Evolutionary conservation across 2,113 vertebrate genomes (phyloP).

Genomic region (Neofelis nebulosa): DNA sequence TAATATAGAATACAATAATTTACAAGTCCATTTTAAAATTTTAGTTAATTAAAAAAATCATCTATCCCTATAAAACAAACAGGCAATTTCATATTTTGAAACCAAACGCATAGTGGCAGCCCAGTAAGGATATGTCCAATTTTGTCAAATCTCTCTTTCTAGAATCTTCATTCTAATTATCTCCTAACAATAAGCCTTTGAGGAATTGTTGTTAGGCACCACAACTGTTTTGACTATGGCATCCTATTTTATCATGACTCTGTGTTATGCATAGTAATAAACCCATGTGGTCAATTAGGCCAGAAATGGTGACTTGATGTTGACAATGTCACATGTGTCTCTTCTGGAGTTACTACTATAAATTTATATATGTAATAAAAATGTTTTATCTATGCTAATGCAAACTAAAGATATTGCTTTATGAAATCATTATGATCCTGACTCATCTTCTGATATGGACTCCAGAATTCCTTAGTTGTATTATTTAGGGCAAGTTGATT

Average conservation of each 20-base stretch:
- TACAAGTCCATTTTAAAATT: background rate
- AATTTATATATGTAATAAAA: background rate
- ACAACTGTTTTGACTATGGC: background rate
- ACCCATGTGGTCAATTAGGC: background rate
- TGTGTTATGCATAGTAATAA: background rate
- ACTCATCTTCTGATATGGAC: background rate
- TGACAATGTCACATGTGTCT: background rate
- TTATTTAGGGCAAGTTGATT: background rate
- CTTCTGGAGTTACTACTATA: background rate
- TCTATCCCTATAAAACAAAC: background rate
- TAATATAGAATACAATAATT: background rate
- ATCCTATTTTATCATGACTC: background rate
- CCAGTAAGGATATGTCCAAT: background rate
- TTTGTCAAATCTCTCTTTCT: background rate
- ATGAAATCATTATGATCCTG: background rate
- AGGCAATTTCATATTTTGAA: background rate
- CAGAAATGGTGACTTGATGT: conserved; percentile 11
- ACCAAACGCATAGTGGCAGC: background rate
- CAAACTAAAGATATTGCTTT: background rate
- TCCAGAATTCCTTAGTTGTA: background rate
- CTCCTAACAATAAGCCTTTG: background rate
- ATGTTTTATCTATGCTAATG: background rate
- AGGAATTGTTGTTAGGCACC: background rate
- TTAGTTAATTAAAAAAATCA: background rate
- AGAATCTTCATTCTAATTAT: background rate